Conservation (phyloP, 2,113 vertebrate species). For the Pterophyllum scalare region DNA sequence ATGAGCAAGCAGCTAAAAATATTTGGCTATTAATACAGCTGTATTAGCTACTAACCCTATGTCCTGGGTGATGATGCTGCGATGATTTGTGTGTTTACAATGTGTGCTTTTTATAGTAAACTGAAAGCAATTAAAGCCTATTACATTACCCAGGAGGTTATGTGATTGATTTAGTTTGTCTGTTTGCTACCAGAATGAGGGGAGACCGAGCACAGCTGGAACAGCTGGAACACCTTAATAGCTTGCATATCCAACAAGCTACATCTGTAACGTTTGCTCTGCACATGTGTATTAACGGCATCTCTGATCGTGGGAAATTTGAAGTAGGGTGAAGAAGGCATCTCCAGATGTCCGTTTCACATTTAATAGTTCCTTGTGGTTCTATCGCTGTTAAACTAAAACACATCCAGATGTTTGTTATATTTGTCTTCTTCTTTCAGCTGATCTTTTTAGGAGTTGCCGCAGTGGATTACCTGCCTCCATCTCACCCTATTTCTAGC, state of each 20-base stretch:
- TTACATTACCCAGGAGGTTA: not conserved
- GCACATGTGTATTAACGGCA: not conserved
- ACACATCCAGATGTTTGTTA: no score
- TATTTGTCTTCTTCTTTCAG: no score
- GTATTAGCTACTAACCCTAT: not conserved
- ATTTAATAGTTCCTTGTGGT: not conserved
- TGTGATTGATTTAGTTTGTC: not conserved
- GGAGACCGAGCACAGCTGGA: not conserved
- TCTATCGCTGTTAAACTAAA: not conserved
- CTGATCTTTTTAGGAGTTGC: no score
- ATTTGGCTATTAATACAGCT: not conserved
- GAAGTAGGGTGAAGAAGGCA: not conserved
- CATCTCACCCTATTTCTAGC: no score
- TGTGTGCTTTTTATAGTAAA: not conserved
- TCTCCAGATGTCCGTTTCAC: not conserved
- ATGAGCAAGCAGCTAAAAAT: not conserved
- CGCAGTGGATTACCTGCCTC: no score
- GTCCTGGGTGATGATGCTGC: no score
- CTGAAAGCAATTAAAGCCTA: not conserved
- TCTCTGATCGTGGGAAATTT: not conserved
- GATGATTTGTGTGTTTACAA: not conserved
- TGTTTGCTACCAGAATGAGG: not conserved
- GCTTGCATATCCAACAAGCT: no score
- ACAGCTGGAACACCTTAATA: not conserved
- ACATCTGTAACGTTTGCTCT: not conserved